Conservation (phyloP, 2,113 vertebrate genomes). For the Todiramphus chloris region DNA sequence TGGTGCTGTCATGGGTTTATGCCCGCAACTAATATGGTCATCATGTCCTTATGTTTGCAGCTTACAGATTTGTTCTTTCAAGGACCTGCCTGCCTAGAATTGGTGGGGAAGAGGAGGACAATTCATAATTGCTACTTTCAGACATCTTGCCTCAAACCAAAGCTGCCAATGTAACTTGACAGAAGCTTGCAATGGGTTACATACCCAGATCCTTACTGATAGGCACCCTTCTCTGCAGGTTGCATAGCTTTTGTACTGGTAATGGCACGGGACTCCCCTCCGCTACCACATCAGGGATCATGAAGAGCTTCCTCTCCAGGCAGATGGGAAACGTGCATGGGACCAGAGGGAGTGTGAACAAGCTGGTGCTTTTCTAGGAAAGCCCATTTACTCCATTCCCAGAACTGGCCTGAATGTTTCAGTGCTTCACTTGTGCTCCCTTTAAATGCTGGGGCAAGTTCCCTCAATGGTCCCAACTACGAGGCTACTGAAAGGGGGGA, state of each 20-base stretch:
- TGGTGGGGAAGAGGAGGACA: neutral
- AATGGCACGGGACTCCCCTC: neutral
- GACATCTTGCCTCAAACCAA: neutral
- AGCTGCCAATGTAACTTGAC: neutral
- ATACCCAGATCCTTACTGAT: neutral
- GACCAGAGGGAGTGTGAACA: neutral
- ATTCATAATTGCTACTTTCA: neutral
- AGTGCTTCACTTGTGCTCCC: rapidly evolving
- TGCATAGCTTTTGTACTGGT: neutral
- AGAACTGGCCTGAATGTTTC: neutral
- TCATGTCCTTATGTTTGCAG: neutral
- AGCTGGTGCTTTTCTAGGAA: neutral
- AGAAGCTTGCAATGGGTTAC: neutral
- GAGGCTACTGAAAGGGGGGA: neutral
- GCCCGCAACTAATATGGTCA: rapidly evolving
- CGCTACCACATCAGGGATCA: rapidly evolving
- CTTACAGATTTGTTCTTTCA: neutral
- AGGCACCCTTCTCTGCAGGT: neutral
- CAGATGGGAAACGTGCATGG: neutral
- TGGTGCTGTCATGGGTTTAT: neutral
- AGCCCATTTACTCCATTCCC: neutral
- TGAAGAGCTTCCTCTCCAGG: neutral
- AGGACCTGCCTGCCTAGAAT: neutral
- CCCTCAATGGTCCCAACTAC: neutral
- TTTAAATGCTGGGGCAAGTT: neutral